These are phyloP conservation scores for Sarcophilus harrisii DNA, from an alignment of 2,797 vertebrate genomes.

Conservation along the genomic window DNA sequence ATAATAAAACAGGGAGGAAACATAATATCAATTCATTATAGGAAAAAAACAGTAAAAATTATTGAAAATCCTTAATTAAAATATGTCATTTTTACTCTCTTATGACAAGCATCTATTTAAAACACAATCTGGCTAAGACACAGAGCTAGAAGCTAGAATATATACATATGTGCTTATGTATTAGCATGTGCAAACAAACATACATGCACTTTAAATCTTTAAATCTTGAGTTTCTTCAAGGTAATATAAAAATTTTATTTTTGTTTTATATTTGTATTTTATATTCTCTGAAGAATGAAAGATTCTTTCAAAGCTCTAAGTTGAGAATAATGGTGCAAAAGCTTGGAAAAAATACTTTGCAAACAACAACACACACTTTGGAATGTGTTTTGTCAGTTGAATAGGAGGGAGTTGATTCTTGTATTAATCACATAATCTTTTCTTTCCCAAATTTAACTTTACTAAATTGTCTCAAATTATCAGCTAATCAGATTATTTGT, in stretches of 20 bases:
- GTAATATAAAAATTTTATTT: too few relatives aligned
- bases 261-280: too few relatives aligned
- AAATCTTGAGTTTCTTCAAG: neutral
- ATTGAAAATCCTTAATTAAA: neutral
- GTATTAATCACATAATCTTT: conserved; percentile 57
- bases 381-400: conserved; percentile 38
- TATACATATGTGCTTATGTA: neutral
- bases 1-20: neutral
- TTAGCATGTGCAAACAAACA: neutral
- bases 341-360: conserved; percentile 1
- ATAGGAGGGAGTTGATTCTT: conserved; percentile 44
- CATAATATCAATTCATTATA: neutral
- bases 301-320: neutral
- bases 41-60: neutral
- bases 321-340: conserved; percentile 34
- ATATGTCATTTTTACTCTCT: neutral
- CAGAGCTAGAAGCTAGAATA: neutral
- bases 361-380: conserved; percentile 10
- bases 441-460: conserved; percentile 62
- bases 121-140: neutral
- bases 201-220: neutral
- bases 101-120: neutral
- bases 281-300: neutral
- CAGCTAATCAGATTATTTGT: conserved; percentile 64
- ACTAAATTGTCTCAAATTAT: conserved; percentile 66